Evolutionary conservation across 1,140 invertebrate species (phyloP), one percentile per base, ranked within the genome.

Genomic region (Hycleus cichorii): DNA sequence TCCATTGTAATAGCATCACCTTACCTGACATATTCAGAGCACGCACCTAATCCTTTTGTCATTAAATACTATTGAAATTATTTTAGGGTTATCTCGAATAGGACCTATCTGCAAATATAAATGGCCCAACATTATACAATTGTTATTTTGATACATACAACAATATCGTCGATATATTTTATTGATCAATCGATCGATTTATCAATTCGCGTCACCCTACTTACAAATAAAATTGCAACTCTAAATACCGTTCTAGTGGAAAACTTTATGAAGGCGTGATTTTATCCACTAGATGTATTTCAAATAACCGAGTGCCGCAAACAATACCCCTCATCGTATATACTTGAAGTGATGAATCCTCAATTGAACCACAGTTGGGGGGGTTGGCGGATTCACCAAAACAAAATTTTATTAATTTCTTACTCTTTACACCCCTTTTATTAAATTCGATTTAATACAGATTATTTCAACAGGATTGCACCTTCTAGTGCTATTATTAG

Each of bases 271-370:
- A 39, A 59, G 56, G 60, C 60, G 49, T 54, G 60, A 62, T 62
- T 62, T 58, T 53, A 59, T 62, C 47, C 60, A 58, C 56, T 58
- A 57, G 18, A 54, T 62, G 57, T 40, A 52, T 57, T 56, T 53
- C 54, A 53, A 60, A 60, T 43, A 57, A 57, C 50, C 25, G 58
- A 38, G 39, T 12, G 42, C 44, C 47, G 24, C 50, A 46, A 18
- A 55, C 52, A 55, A 55, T 55, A 25, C 52, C 24, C 57, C 48
- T 52, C 40, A 42, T 7, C 39, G 10, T 50, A 50, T 52, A 54
- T 43, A 38, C 51, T 46, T 18, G 18, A 18, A 38, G 49, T 43
- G 44, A 52, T 43, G 51, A 32, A 12, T 45, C 9, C 39, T 53
- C 12, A 53, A 53, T 53, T 45, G 18, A 53, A 32, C 32, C 32